A percentile compares a stretch with the other conserved stretches of the same genome.
Evolutionary conservation across 1,140 invertebrate species (phyloP).

Genomic region (Psix sp.): DNA sequence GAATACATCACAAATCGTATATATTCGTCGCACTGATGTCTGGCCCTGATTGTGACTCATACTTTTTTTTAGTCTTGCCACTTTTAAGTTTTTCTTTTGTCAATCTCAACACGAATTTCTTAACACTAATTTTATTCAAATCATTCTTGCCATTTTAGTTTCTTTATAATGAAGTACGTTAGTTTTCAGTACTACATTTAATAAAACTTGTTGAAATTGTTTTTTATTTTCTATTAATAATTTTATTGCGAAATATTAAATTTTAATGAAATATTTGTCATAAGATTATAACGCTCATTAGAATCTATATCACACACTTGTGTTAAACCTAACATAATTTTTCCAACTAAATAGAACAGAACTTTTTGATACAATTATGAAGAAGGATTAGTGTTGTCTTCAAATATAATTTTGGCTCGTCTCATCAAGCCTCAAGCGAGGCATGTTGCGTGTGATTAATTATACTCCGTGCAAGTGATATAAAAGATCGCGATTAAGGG

Average conservation of each 20-base stretch:
- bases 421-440: slow-evolving; percentile 40
- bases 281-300: too few species aligned
- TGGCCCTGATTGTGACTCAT: slow-evolving; percentile 61
- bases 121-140: slow-evolving; percentile 5
- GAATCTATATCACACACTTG: too few species aligned
- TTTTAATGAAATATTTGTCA: too few species aligned
- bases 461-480: slow-evolving; percentile 49
- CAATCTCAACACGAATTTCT: not conserved
- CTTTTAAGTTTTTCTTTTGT: too few species aligned
- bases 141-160: too few species aligned
- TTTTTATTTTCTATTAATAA: too few species aligned
- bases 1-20: slow-evolving; percentile 12
- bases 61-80: slow-evolving; percentile 32
- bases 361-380: slow-evolving; percentile 53
- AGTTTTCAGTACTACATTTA: too few species aligned
- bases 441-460: slow-evolving; percentile 52
- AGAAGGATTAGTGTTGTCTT: slow-evolving; percentile 37
- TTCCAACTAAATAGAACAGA: slow-evolving; percentile 38
- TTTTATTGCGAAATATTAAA: too few species aligned
- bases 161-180: too few species aligned
- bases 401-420: slow-evolving; percentile 32
- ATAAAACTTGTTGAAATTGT: too few species aligned
- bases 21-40: slow-evolving; percentile 58
- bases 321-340: slow-evolving; percentile 9
- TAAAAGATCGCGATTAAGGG: slow-evolving; percentile 36